Evolutionary conservation across 2,113 vertebrate genomes (phyloP), one percentile per base, ranked within the genome.

Genomic region (Pardalotus punctatus): DNA sequence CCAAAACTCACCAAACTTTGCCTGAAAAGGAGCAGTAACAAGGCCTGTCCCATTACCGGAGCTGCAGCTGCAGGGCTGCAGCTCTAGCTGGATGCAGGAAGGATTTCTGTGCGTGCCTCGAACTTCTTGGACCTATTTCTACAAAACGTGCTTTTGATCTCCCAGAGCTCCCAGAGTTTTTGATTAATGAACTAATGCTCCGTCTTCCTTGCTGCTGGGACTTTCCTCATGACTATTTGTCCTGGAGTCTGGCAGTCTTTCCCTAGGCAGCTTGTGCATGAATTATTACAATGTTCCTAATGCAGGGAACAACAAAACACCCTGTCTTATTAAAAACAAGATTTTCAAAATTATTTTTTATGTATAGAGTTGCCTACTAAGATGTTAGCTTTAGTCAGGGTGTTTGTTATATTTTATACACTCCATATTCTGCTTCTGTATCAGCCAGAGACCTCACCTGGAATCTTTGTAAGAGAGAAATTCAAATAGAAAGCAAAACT

Each of bases 271-370:
- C 16, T 69, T 65, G n/a, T 35, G 53, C 65, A 65, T 91, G 73
- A 95, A 88, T 85, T 93, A 95, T 93, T 91, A 62, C 62, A 88
- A 19, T 31, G 29, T 57, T 85, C 81, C 70, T 96, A 85, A 84
- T 70, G 29, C 78, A 70, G 43, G 43, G 53, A 94, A 87, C 87
- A 76, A 85, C 70, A 96, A 89, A 96, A 77, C 40, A 91, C 81
- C 40, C 51, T n/a, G 18, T 65, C 89, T 92, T 93, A 86, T 85
- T 94, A 90, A 86, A 94, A 96, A 36, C 16, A 72, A 71, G 54
- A 78, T 91, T 93, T 90, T 87, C 48, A 76, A 81, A 93, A 78
- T 81, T 92, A 76, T 86, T 94, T 81, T 91, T 96, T 94, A 88
- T 86, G 36, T 90, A 84, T 57, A 81, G 69, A 86, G 31, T 90